Percentiles rank a stretch among this genome's conserved stretches.
phyloP scores from a whole-genome alignment of 2,113 vertebrate genomes.

The Vulpes vulpes region DNA sequence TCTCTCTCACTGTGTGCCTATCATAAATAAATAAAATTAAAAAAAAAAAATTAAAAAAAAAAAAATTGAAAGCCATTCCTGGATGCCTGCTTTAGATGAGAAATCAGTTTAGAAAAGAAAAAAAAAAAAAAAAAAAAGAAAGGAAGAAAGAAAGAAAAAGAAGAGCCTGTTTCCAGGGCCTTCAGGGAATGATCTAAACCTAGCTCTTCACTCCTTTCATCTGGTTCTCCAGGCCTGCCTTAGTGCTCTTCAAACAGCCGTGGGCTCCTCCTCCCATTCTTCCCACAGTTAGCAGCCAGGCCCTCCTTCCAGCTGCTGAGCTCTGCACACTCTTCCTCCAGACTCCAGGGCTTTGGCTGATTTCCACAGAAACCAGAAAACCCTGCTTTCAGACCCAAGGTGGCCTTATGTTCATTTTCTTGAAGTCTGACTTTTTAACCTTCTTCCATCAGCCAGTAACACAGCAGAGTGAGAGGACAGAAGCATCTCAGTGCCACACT shows the following conservation, averaged over 20 bases:
- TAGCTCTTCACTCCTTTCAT: neutral
- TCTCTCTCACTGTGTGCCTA: too few species aligned
- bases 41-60: too few species aligned
- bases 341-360: constrained; percentile 29
- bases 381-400: constrained; percentile 19
- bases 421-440: constrained; percentile 66
- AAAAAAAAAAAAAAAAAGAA: neutral
- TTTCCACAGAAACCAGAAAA: constrained; percentile 59
- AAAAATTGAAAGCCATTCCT: neutral
- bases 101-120: neutral
- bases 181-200: constrained; percentile 3
- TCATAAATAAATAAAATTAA: too few species aligned
- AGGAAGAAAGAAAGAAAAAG: neutral
- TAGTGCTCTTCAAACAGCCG: constrained; percentile 5
- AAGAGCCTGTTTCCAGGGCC: neutral
- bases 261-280: neutral
- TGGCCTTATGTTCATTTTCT: neutral
- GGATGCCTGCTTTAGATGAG: neutral
- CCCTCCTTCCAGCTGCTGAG: neutral
- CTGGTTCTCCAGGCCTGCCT: constrained; percentile 12
- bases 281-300: neutral
- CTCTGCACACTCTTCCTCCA: neutral
- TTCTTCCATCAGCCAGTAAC: constrained; percentile 24
- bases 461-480: neutral
- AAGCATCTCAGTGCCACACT: neutral